Base-by-base conservation (phyloP, 64 coral and sea anemone genomes). In the Dendronephthya gigantea region DNA sequence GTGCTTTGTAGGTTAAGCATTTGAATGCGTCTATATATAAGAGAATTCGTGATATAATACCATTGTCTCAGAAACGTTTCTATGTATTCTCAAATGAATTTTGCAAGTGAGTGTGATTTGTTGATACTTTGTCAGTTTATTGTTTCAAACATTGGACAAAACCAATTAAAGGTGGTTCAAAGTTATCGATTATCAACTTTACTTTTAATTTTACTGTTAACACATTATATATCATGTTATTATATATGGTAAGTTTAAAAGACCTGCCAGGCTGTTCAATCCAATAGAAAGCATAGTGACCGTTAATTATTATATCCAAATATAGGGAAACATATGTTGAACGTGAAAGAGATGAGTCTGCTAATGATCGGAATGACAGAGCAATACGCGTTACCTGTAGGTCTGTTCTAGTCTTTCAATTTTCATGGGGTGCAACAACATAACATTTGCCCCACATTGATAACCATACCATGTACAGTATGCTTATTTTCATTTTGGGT, bases 31-130 rank as follows among this genome's bases (percentile, higher is more conserved):
- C 91, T 45, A 87, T 98, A 23, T 91, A 98, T 52, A 98, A 98
- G 83, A 91, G 95, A 74, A 84, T 93, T 4, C 83, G 95, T 81
- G 89, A 90, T 50, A 85, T 93, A 14, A 93, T 93, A 41, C 91
- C 95, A 39, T 87, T 87, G 33, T 82, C 75, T 50, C 75, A 91
- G 39, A 93, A 92, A 35, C 90, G 93, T 65, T 98, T 98, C 58
- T 93, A 88, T 83, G 95, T 98, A 10, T 98, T 98, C 82, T 98
- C 92, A 51, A 98, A 98, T 93, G 95, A 98, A 39, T 92, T 93
- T 28, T 92, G 93, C 85, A 96, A 88, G 86, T 92, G 36, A 88
- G 86, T 92, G 36, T 39, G 84, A 1, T 14, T 35, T 36, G 43
- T 1, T 11, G 34, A 5, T 82, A 33, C 40, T 27, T 22, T 50